Evolutionary conservation across 2,888 invertebrate genomes (phyloP), one percentile per base, ranked within the genome.

Genomic region (Caenorhabditis japonica): DNA sequence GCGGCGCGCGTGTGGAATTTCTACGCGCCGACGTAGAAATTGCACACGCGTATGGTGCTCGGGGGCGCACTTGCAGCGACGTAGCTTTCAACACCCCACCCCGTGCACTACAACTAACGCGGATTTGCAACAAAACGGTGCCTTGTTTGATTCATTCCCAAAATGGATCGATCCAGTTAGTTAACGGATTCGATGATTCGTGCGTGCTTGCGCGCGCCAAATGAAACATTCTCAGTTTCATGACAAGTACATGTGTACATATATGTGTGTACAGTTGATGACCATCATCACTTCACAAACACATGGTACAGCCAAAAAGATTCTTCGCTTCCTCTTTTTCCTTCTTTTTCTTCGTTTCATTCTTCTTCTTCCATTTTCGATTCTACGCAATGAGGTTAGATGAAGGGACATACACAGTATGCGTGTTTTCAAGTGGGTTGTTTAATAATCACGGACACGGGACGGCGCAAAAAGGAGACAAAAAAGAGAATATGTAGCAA

Each of bases 361-460:
- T 25, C 41, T 39, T 46, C 46, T 30, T 17, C 17, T 21, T 41
- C 39, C 30, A 41, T 58, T 46, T 58, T 30, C 30, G n/a, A n/a
- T n/a, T n/a, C n/a, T n/a, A n/a, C n/a, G 46, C 39, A 59, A 49
- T 59, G 49, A 59, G 59, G 59, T 59, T 59, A 59, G 46, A 49
- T 33, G 49, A 30, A 49, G 49, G n/a, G 33, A 27, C n/a, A 46
- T 27, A 46, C 56, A 25, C 36, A n/a, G 19, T 19, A 13, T 23
- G 43, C 13, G 49, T 49, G 44, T 47, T 61, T 61, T 61, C 52
- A 55, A 64, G 62, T 64, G 62, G 62, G 62, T 64, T 64, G 62
- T 64, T 55, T 64, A 64, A 64, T 64, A 64, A 64, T 64, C 62
- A 64, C 62, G 62, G 55, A 53, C 36, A 17, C 19, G 12, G 44